Percentiles rank a stretch among this genome's conserved stretches.
Evolutionary conservation across 2,797 vertebrate genomes (phyloP).

Genomic region (Choloepus didactylus): DNA sequence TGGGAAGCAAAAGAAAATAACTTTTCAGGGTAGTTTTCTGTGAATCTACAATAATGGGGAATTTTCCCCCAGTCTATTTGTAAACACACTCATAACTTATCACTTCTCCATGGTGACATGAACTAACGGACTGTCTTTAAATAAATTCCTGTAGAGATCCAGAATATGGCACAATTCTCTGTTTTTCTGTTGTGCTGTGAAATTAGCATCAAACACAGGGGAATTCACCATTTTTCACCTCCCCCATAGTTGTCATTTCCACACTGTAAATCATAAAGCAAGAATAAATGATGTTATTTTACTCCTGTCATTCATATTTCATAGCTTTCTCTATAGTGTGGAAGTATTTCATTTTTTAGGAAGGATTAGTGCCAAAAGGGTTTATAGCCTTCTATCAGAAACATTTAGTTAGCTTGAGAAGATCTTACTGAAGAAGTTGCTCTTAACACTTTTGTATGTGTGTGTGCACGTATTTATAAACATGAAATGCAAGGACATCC

Average conservation of each 20-base stretch:
- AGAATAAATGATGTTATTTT: slow-evolving; percentile 75
- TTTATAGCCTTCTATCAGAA: slow-evolving; percentile 77
- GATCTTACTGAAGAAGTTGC: not conserved
- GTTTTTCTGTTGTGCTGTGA: slow-evolving; percentile 14
- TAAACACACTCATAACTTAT: slow-evolving; percentile 73
- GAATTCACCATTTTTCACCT: slow-evolving; percentile 42
- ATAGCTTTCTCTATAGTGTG: slow-evolving; percentile 66
- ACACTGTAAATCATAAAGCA: slow-evolving; percentile 11
- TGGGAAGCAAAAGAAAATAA: slow-evolving; percentile 61
- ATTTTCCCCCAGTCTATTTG: slow-evolving; percentile 45
- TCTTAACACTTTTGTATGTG: not conserved
- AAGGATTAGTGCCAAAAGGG: slow-evolving; percentile 66
- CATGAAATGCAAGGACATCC: not conserved
- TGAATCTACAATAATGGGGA: slow-evolving; percentile 32
- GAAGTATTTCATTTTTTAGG: slow-evolving; percentile 75
- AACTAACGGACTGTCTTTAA: slow-evolving; percentile 80
- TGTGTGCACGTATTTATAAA: not conserved
- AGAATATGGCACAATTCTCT: not conserved
- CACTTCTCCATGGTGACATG: slow-evolving; percentile 64
- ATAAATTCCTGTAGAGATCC: slow-evolving; percentile 75
- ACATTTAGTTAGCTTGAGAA: slow-evolving; percentile 68
- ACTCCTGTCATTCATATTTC: slow-evolving; percentile 72
- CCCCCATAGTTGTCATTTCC: slow-evolving; percentile 38
- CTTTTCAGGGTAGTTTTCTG: slow-evolving; percentile 56
- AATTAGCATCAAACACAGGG: slow-evolving; percentile 62